Base-by-base conservation (phyloP, 2,113 vertebrate species). In the Kryptolebias marmoratus region DNA sequence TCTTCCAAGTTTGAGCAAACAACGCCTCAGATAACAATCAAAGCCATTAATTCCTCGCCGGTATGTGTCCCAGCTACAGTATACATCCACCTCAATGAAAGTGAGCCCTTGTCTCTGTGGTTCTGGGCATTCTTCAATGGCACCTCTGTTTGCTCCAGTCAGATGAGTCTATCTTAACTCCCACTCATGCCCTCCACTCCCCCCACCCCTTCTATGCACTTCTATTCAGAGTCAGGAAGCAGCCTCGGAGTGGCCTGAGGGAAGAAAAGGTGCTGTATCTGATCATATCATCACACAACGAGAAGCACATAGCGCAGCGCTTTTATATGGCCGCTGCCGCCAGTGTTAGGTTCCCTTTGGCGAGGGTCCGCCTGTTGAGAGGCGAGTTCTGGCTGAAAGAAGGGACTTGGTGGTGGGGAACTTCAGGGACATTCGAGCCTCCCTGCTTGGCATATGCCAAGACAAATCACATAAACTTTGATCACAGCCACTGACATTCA, bases 141-240 rank as follows among this genome's bases (percentile, higher is more conserved):
- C 73, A 85, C 84, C 88, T 92, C 90, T 93, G 93, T 94, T 91
- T 88, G 73, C 89, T 69, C 14, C 39, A 75, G 89, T 89, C 87
- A 90, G 87, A 91, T 86, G 86, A 91, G 86, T 90, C 89, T 79
- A 84, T 90, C 85, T 87, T 59, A 60, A 73, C 80, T 49, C 72
- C 71, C 74, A 50, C 71, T 1, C 70, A 11, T 66, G n/a, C 57
- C 18, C 70, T 58, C 44, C 53, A 13, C 73, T 32, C 75, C 42
- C 57, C 45, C 39, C 55, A 12, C 70, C 32, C 75, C 47, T 53
- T 53, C 56, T 71, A 56, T 36, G 60, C 81, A 64, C 73, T 83
- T 76, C 82, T 81, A 90, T 92, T 93, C 82, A 92, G 87, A 92
- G 82, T 87, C 88, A 92, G 92, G 92, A 93, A 93, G 87, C 75